Conservation (phyloP, 2,797 vertebrate species). For the Microctenopoma lineatum region DNA sequence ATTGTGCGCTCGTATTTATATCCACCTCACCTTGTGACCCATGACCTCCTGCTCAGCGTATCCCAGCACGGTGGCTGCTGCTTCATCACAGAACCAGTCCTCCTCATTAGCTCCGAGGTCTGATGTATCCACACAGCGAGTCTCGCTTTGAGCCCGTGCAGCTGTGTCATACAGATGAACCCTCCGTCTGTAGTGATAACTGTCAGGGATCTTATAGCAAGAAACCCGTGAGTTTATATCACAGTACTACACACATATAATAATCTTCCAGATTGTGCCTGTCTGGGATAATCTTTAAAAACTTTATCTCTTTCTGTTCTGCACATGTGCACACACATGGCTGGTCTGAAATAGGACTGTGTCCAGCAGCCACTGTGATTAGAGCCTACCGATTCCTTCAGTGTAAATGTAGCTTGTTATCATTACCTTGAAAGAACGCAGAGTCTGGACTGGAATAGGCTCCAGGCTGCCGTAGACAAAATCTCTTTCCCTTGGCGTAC, state of each 20-base stretch:
- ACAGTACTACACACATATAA: slow-evolving; percentile 11
- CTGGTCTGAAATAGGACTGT: too few species aligned
- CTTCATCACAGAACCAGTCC: slow-evolving; percentile 85
- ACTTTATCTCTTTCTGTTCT: too few species aligned
- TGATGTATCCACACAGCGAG: slow-evolving; percentile 89
- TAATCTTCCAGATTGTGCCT: too few species aligned
- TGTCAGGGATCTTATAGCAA: slow-evolving; percentile 86
- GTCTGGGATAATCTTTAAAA: too few species aligned
- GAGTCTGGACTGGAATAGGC: slow-evolving; percentile 89
- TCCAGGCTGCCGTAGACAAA: slow-evolving; percentile 95
- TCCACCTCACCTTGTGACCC: slow-evolving; percentile 84
- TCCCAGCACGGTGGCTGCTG: slow-evolving; percentile 87
- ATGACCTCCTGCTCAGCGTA: slow-evolving; percentile 90
- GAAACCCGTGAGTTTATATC: background rate
- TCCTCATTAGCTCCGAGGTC: slow-evolving; percentile 83
- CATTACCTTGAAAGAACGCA: slow-evolving; percentile 90
- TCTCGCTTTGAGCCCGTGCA: slow-evolving; percentile 68
- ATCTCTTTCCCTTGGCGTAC: slow-evolving; percentile 90
- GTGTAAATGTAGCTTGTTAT: slow-evolving; percentile 63
- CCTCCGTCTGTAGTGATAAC: slow-evolving; percentile 87
- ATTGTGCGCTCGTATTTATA: too few species aligned
- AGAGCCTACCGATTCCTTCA: background rate
- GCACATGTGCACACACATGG: too few species aligned
- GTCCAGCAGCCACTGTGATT: background rate
- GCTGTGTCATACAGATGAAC: slow-evolving; percentile 78